Percentiles rank a stretch among this genome's conserved stretches.
These are phyloP conservation scores for Drosophila insularis DNA, from an alignment of 1,140 invertebrate genomes.

Conservation along the genomic window DNA sequence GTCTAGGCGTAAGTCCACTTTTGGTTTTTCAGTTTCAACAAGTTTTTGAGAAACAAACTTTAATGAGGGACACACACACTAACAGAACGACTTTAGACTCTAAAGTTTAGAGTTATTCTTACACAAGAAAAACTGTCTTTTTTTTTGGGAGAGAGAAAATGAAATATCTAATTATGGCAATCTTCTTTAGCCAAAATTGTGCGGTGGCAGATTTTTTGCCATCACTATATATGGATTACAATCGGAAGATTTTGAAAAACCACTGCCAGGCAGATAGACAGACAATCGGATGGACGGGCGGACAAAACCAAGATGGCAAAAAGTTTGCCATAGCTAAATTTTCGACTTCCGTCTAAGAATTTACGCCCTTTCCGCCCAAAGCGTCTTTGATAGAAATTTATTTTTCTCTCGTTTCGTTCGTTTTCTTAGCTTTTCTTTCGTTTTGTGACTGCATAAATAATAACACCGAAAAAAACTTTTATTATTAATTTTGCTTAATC, in stretches of 20 bases:
- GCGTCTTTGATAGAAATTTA: constrained; percentile 2
- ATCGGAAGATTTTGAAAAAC: neutral
- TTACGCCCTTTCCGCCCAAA: neutral
- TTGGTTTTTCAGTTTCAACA: constrained; percentile 37
- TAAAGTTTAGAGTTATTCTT: neutral
- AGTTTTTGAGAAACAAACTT: constrained; percentile 42
- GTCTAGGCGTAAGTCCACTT: constrained; percentile 14
- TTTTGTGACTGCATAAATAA: constrained; percentile 60
- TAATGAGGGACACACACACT: constrained; percentile 36
- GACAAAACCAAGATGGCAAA: constrained; percentile 9
- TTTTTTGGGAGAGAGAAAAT: neutral
- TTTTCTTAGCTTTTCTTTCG: constrained; percentile 26
- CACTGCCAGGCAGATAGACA: neutral
- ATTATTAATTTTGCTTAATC: constrained; percentile 78
- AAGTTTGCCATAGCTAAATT: constrained; percentile 4
- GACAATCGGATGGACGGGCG: neutral
- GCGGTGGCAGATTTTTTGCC: neutral
- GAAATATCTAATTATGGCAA: constrained; percentile 2
- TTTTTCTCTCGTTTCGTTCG: constrained; percentile 36
- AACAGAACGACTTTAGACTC: constrained; percentile 14
- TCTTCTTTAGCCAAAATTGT: neutral
- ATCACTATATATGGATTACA: neutral
- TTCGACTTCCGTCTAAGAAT: constrained; percentile 13
- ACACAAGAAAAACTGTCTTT: neutral
- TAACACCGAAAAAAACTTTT: constrained; percentile 65